These are phyloP conservation scores for Gopherus flavomarginatus DNA, from an alignment of 2,113 vertebrate species.

Conservation along the genomic window DNA sequence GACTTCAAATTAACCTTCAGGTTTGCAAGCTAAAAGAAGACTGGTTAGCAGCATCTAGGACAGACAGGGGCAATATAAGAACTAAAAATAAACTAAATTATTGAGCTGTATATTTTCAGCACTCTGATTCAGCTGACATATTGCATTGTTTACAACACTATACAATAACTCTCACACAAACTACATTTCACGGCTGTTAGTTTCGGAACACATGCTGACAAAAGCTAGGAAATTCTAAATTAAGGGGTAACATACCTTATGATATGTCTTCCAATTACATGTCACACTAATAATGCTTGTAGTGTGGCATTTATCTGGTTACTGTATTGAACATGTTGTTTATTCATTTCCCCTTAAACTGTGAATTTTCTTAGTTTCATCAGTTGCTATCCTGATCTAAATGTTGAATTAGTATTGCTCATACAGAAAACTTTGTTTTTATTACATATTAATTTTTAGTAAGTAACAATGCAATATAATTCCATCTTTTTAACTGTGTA, in stretches of 20 bases:
- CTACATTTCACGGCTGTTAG: constrained; percentile 5
- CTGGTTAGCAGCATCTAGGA: constrained; percentile 14
- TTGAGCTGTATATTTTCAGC: constrained; percentile 47
- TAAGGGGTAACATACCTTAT: background rate
- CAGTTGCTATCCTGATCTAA: background rate
- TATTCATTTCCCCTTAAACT: background rate
- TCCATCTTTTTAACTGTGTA: background rate
- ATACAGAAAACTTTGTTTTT: background rate
- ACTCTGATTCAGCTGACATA: constrained; percentile 40
- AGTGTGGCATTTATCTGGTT: background rate
- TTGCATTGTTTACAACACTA: constrained; percentile 8
- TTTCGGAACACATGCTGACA: background rate
- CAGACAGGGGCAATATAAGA: constrained; percentile 24
- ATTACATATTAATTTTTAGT: background rate
- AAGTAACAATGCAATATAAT: background rate
- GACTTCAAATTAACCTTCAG: constrained; percentile 59
- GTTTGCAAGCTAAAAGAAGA: constrained; percentile 51
- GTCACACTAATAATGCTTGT: background rate
- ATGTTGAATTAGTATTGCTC: background rate
- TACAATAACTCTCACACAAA: background rate
- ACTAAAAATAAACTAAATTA: constrained; percentile 65
- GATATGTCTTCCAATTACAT: background rate
- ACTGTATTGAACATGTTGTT: background rate
- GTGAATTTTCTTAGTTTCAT: background rate
- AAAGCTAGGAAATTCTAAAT: background rate